Base-by-base conservation (phyloP, 2,888 invertebrate species). In the Xanthorhoe spadicearia region DNA sequence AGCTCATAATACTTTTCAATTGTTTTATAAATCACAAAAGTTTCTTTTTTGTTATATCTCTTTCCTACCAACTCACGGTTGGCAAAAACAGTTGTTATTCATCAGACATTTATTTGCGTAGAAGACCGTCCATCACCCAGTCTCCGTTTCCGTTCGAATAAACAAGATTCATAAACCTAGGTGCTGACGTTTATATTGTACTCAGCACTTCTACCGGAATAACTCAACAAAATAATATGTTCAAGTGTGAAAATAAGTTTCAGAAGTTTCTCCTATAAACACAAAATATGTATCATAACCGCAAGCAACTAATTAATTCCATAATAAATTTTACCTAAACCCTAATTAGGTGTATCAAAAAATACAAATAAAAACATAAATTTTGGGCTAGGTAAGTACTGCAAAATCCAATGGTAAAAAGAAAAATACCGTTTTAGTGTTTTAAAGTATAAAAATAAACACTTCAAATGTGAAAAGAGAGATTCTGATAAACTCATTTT, bases 401-500 rank as follows among this genome's bases (percentile, higher is more conserved):
- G 8, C 9, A 38, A 38, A 9, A 38, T 10, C 35, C 8, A 38
- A 35, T 6, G 9, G 0, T 38, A 38, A 9, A 38, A 38, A 9
- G 10, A 38, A 38, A n/a, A n/a, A n/a, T n/a, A n/a, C n/a, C n/a
- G n/a, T n/a, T n/a, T n/a, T n/a, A n/a, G n/a, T n/a, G n/a, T n/a
- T n/a, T n/a, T n/a, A n/a, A n/a, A n/a, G n/a, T n/a, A n/a, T n/a
- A 32, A 32, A 32, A 32, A 4, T 32, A 0, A 32, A 32, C 32
- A 32, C 8, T 32, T 32, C 32, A 32, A 48, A 17, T n/a, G 13
- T 15, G 8, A 52, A 32, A 52, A 15, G 15, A 56, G 1, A 59
- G 56, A 69, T 50, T 54, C n/a, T 59, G 66, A 74, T 72, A 71
- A 70, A 69, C 62, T 64, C 67, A 66, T 74, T 71, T 55, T 69